Evolutionary conservation across 2,888 invertebrate genomes (phyloP).

Genomic region (Ophonus ardosiacus): DNA sequence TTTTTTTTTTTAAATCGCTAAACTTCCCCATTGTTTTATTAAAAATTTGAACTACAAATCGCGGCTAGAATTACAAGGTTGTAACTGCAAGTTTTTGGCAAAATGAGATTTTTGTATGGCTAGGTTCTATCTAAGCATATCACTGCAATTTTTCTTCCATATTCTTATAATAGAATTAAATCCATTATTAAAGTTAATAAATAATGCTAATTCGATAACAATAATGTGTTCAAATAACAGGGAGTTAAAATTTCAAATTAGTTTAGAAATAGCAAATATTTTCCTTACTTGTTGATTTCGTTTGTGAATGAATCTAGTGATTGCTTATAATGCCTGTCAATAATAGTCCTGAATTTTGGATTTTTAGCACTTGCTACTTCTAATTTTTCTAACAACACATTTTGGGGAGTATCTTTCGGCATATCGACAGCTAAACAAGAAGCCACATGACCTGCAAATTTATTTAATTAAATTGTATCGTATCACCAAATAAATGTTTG

Average conservation of each 20-base stretch:
- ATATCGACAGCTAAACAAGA: conserved; percentile 85
- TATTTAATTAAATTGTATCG: neutral
- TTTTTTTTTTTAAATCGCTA: no score
- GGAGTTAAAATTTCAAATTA: no score
- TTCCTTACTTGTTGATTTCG: conserved; percentile 87
- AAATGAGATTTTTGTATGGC: no score
- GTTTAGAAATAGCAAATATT: neutral
- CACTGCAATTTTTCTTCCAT: no score
- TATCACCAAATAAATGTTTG: neutral
- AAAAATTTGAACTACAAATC: neutral
- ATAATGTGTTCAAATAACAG: no score
- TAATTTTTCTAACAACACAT: conserved; percentile 82
- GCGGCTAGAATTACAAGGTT: no score
- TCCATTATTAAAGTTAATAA: no score
- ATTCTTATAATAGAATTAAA: no score
- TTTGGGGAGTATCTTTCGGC: conserved; percentile 78
- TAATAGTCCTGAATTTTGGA: conserved; percentile 86
- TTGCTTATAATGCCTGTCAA: conserved; percentile 91
- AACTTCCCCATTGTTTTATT: neutral
- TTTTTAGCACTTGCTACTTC: conserved; percentile 85
- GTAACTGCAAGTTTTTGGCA: no score
- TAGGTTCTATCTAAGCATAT: no score
- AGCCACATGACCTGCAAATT: conserved; percentile 76
- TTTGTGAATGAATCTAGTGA: conserved; percentile 91
- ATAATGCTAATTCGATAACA: no score